These are phyloP conservation scores for Arrhamphus sclerolepis DNA, from an alignment of 2,797 vertebrate species.

Conservation along the genomic window DNA sequence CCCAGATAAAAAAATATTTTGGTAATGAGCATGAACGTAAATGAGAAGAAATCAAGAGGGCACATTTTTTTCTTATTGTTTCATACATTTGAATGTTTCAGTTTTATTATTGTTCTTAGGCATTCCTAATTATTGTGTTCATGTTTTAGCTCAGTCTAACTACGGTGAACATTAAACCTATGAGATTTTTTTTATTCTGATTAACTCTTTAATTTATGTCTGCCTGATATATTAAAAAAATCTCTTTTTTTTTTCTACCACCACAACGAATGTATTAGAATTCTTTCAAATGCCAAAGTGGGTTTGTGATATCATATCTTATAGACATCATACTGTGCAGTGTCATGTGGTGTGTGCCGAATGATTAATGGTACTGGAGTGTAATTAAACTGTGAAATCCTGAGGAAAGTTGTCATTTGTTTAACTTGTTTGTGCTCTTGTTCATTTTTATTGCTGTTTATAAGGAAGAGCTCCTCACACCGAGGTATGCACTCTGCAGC, in stretches of 20 bases:
- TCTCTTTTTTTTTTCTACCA: slow-evolving; percentile 28
- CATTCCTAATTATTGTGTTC: slow-evolving; percentile 27
- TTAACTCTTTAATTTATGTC: slow-evolving; percentile 9
- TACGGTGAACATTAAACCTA: not conserved
- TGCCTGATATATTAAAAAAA: not conserved
- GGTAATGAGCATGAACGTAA: too few species aligned
- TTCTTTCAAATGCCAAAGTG: slow-evolving; percentile 35
- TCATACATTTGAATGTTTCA: slow-evolving; percentile 1
- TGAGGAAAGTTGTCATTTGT: slow-evolving; percentile 19
- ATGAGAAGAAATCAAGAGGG: too few species aligned
- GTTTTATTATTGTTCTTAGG: slow-evolving; percentile 9
- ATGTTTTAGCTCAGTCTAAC: too few species aligned
- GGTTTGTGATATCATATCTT: too few species aligned
- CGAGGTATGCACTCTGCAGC: slow-evolving; percentile 11
- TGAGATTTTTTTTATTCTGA: slow-evolving; percentile 7
- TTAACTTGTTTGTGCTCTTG: slow-evolving; percentile 25
- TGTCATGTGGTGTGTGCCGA: too few species aligned
- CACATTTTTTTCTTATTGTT: not conserved
- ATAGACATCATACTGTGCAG: too few species aligned
- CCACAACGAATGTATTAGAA: slow-evolving; percentile 35
- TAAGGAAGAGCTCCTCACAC: not conserved
- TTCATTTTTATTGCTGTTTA: slow-evolving; percentile 30
- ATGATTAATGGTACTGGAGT: slow-evolving; percentile 21
- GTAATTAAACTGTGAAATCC: slow-evolving; percentile 64
- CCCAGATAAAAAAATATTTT: too few species aligned